A percentile compares a stretch with the other conserved stretches of the same genome.
Conservation (phyloP, 2,888 invertebrate genomes). For the Theodoxus fluviatilis region DNA sequence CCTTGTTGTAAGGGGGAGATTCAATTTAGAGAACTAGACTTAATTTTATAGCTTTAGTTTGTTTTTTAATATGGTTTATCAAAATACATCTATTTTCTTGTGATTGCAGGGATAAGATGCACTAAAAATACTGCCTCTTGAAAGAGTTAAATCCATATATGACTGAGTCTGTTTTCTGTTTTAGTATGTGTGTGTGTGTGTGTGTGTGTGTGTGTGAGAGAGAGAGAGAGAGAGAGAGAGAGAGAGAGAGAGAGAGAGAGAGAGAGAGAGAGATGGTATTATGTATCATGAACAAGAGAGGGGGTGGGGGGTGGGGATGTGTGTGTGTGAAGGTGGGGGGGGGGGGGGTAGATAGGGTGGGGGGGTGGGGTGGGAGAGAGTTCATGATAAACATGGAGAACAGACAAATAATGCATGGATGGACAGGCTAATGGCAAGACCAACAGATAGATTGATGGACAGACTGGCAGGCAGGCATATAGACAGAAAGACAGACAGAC, state of each 20-base stretch:
- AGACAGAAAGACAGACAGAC: not conserved
- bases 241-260: constrained; percentile 2
- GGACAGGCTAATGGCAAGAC: too few relatives aligned
- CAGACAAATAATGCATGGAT: too few relatives aligned
- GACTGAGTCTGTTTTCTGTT: too few relatives aligned
- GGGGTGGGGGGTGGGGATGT: not conserved
- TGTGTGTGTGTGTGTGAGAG: constrained; percentile 14
- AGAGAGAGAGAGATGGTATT: not conserved
- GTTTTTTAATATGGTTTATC: too few relatives aligned
- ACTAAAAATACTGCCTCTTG: too few relatives aligned
- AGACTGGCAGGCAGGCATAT: not conserved
- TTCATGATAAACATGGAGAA: not conserved
- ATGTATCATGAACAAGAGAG: not conserved
- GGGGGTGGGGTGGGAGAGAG: not conserved
- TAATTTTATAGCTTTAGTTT: too few relatives aligned
- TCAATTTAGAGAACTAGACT: too few relatives aligned
- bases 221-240: constrained; percentile 22
- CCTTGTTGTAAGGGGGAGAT: too few relatives aligned
- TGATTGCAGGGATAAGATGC: too few relatives aligned
- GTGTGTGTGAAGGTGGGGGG: not conserved
- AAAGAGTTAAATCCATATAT: too few relatives aligned
- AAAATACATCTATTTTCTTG: too few relatives aligned
- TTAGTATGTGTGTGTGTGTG: constrained; percentile 1
- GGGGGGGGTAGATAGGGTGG: constrained; percentile 1
- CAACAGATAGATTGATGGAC: too few relatives aligned